phyloP scores from a whole-genome alignment of 2,113 vertebrate genomes.

The Myocastor coypus region DNA sequence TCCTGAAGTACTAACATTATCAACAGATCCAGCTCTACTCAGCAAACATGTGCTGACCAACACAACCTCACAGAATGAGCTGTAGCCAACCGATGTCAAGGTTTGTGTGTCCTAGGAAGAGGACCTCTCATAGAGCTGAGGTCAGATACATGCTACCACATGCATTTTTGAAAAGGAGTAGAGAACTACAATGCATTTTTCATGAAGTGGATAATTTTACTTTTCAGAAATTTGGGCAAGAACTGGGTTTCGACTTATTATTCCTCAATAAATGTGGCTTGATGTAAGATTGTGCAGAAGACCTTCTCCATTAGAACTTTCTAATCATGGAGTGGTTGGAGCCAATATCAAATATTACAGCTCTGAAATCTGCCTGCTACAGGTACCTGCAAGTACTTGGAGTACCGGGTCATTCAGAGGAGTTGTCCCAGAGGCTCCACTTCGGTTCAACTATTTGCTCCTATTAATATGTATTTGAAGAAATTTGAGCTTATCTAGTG shows the following conservation, averaged over 20 bases:
- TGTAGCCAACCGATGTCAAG: too few species aligned
- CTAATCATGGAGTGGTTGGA: background rate
- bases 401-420: background rate
- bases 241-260: background rate
- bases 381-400: background rate
- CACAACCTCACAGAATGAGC: fast-evolving
- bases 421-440: background rate
- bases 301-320: background rate
- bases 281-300: background rate
- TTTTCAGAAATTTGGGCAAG: background rate
- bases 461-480: background rate
- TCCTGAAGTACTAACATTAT: background rate
- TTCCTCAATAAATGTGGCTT: background rate
- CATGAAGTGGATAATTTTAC: background rate
- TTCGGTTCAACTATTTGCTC: background rate
- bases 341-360: background rate
- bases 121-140: background rate
- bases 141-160: background rate
- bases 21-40: background rate
- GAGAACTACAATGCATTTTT: background rate
- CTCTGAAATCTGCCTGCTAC: background rate
- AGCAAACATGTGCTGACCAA: background rate
- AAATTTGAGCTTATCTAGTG: background rate
- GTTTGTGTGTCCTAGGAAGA: background rate
- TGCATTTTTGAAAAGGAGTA: background rate